phyloP scores from a whole-genome alignment of 2,113 vertebrate genomes.

The Cricetomys ansorgei region DNA sequence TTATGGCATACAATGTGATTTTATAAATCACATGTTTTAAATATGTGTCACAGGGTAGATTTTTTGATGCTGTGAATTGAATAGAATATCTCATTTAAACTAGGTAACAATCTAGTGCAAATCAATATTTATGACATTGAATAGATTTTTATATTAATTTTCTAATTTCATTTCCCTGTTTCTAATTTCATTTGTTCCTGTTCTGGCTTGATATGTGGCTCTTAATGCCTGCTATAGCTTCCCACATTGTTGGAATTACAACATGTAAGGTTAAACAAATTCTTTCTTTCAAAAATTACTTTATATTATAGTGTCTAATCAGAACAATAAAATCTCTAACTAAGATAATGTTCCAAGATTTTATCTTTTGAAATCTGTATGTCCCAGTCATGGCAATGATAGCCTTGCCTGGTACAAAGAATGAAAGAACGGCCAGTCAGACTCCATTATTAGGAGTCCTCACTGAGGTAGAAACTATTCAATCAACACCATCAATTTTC shows the following conservation, averaged over 20 bases:
- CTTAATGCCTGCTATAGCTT: background rate
- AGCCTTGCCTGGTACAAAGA: no score
- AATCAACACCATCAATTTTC: background rate
- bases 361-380: background rate
- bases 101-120: background rate
- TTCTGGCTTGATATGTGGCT: background rate
- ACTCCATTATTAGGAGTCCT: no score
- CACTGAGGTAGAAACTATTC: background rate
- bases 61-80: background rate
- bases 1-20: background rate
- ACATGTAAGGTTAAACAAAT: background rate
- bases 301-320: background rate
- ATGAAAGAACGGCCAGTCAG: no score
- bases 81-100: no score
- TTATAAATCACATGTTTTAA: background rate
- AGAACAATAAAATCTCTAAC: background rate
- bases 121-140: background rate
- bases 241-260: background rate
- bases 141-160: background rate
- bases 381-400: no score
- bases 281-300: background rate
- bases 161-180: background rate
- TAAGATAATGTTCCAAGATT: background rate
- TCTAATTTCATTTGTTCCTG: no score
- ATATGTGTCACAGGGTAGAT: background rate